These are phyloP conservation scores for Anser brachyrhynchus DNA, from an alignment of 2,113 vertebrate species.

Conservation along the genomic window DNA sequence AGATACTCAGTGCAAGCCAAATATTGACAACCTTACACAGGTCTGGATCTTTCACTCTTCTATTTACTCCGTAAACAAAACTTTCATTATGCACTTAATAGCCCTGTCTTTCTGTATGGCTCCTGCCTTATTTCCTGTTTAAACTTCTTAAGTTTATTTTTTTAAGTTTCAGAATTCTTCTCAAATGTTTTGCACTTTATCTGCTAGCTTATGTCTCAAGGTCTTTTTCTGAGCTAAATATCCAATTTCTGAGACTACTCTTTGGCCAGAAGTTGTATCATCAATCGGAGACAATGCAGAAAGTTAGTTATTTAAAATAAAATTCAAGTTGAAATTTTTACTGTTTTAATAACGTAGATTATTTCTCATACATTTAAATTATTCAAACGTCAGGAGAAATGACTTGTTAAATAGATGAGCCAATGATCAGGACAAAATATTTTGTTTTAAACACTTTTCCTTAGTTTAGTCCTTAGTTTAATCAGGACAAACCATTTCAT, in stretches of 20 bases:
- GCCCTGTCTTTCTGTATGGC: too few species aligned
- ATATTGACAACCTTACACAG: not conserved
- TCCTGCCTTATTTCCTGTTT: too few species aligned
- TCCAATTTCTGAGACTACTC: too few species aligned
- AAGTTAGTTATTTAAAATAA: conserved; percentile 40
- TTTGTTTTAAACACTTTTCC: conserved; percentile 29
- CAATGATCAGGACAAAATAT: conserved; percentile 12
- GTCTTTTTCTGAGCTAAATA: too few species aligned
- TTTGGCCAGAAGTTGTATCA: too few species aligned
- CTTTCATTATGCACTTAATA: not conserved
- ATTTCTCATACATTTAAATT: conserved; percentile 55
- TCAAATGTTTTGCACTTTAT: too few species aligned
- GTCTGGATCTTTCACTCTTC: not conserved
- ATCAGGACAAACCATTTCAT: not conserved
- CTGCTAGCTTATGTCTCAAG: too few species aligned
- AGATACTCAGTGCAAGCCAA: not conserved
- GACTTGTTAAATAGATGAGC: conserved; percentile 31
- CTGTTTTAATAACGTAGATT: conserved; percentile 17
- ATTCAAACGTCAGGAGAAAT: conserved; percentile 42
- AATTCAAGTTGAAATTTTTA: conserved; percentile 24
- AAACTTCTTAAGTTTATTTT: too few species aligned
- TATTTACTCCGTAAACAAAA: not conserved
- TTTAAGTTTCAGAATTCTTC: too few species aligned
- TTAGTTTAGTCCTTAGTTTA: not conserved
- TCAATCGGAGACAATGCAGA: not conserved